A percentile compares a stretch with the other conserved stretches of the same genome.
Conservation (phyloP, 2,888 invertebrate species). For the Congeria kusceri region DNA sequence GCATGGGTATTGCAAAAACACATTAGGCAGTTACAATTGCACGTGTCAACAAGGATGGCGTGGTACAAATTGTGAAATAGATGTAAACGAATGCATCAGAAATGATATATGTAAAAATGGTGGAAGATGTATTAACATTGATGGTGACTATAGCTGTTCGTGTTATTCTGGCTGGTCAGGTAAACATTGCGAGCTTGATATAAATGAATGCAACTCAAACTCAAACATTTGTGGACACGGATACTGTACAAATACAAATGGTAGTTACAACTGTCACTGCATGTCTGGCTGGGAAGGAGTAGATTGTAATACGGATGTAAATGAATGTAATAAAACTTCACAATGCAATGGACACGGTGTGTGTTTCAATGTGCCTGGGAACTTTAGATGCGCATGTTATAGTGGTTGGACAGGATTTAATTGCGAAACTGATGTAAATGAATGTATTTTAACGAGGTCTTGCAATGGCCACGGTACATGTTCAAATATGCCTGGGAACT, state of each 20-base stretch:
- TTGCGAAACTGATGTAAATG: constrained; percentile 59
- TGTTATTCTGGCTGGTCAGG: constrained; percentile 13
- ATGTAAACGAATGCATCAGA: constrained; percentile 3
- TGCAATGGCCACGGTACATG: constrained; percentile 46
- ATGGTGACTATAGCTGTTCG: constrained; percentile 22
- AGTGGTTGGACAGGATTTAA: constrained; percentile 39
- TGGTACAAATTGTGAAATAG: constrained; percentile 6
- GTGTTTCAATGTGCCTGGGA: too few relatives aligned
- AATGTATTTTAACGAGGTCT: constrained; percentile 41
- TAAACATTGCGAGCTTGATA: constrained; percentile 10
- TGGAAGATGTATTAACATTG: neutral
- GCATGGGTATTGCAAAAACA: neutral
- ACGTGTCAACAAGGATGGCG: neutral
- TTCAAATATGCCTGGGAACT: constrained; percentile 27
- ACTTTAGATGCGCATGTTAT: constrained; percentile 23
- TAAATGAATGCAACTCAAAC: constrained; percentile 10
- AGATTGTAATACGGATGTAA: too few relatives aligned
- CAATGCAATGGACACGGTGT: too few relatives aligned
- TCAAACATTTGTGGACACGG: too few relatives aligned
- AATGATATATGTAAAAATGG: constrained; percentile 5
- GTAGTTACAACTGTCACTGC: too few relatives aligned
- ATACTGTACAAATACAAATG: too few relatives aligned
- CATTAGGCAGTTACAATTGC: constrained; percentile 11
- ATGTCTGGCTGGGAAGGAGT: too few relatives aligned
- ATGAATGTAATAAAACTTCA: too few relatives aligned